phyloP scores from a whole-genome alignment of 2,113 vertebrate genomes.

The Rhinoderma darwinii region DNA sequence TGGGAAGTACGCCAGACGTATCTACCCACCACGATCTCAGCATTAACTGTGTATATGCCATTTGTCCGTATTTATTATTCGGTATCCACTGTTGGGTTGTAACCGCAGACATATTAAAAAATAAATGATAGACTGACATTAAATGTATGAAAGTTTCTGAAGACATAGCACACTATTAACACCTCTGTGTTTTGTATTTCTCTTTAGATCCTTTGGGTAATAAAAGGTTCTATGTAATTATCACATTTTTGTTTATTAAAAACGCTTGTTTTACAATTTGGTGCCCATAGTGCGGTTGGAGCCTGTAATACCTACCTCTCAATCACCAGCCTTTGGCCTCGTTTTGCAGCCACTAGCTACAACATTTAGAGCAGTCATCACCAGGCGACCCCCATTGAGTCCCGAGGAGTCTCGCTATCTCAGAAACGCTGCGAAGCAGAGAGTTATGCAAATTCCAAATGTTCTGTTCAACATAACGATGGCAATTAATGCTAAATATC shows the following conservation, averaged over 20 bases:
- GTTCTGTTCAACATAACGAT: slow-evolving; percentile 48
- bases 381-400: slow-evolving; percentile 48
- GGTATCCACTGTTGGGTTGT: neutral
- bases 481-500: slow-evolving; percentile 59
- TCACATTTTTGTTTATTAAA: slow-evolving; percentile 40
- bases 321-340: slow-evolving; percentile 27
- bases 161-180: neutral
- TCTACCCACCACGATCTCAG: no score
- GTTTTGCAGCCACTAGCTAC: slow-evolving; percentile 30
- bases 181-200: neutral
- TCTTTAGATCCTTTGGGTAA: slow-evolving; percentile 30
- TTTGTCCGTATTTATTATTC: no score
- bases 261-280: neutral
- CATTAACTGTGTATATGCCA: no score
- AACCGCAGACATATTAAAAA: neutral
- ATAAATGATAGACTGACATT: neutral
- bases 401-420: slow-evolving; percentile 50
- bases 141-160: neutral
- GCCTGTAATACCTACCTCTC: slow-evolving; percentile 20
- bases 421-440: slow-evolving; percentile 48
- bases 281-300: slow-evolving; percentile 1
- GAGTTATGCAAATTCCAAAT: slow-evolving; percentile 58
- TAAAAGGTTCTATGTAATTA: slow-evolving; percentile 31
- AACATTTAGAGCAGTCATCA: slow-evolving; percentile 44
- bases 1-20: no score